Base-by-base conservation (phyloP, 2,797 vertebrate species). In the Sebastes miniatus region DNA sequence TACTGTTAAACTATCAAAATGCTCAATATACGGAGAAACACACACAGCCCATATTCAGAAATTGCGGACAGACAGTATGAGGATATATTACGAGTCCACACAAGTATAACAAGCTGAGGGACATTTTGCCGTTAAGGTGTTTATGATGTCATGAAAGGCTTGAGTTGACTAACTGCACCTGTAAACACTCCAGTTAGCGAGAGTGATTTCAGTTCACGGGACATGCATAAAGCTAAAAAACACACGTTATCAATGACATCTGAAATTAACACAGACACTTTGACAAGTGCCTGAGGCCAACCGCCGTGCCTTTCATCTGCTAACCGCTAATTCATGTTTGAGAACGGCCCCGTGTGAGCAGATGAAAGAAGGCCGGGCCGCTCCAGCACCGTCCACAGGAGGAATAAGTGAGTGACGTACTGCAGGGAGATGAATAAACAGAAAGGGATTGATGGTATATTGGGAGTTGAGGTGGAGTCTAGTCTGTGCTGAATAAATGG, bases 281-380 rank as follows among this genome's bases (percentile, higher is more conserved):
- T 68, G 81, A 83, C 54, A 77, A 27, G 73, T 69, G 85, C 73
- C 77, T 1, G 65, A 65, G 77, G 82, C 76, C 25, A 13, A 29
- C 34, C 8, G 11, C 50, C 0, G 8, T 0, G 24, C 58, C 65
- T 82, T 86, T 86, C 79, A 86, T 76, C 70, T 36, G 59, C 75
- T 76, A 80, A 85, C 56, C 2, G 39, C 64, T 77, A 70, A 73
- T 63, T 78, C 80, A 5, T 78, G 82, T 73, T 59, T 32, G 71
- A 86, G 73, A 14, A 13, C 0, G 29, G 50, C 73, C 59, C 70
- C 66, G 0, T 18, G 57, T 22, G 69, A 74, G 61, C 22, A 36
- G 68, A 83, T 77, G 66, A 83, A 76, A 81, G 80, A 13, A 1
- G 57, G 11, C 36, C 1, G 5, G 61, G 50, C 69, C 1, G 58